Conservation (phyloP, 1,140 invertebrate genomes). For the Apis dorsata region DNA sequence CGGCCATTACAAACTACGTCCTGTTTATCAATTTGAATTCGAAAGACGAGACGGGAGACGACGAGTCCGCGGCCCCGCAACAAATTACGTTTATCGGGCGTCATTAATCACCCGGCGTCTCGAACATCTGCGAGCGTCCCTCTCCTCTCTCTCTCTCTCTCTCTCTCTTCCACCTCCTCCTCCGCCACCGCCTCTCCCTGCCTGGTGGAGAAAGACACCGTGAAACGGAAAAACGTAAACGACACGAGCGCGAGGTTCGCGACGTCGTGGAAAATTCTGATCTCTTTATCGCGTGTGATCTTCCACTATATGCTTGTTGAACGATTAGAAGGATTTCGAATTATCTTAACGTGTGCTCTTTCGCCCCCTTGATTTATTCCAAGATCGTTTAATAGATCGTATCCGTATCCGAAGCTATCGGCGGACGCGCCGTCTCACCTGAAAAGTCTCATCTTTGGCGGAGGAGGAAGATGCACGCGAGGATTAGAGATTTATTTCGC, state of each 20-base stretch:
- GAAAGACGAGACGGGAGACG: slow-evolving; percentile 63
- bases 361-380: not conserved
- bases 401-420: too few species aligned
- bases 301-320: not conserved
- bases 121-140: slow-evolving; percentile 61
- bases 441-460: too few species aligned
- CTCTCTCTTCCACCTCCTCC: not conserved
- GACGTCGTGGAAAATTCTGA: slow-evolving; percentile 26
- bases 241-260: not conserved
- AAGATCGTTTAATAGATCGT: too few species aligned
- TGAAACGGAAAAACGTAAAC: not conserved
- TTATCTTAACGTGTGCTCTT: not conserved
- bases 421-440: too few species aligned
- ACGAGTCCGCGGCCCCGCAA: slow-evolving; percentile 61
- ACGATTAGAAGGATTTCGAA: not conserved
- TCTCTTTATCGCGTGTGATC: slow-evolving; percentile 6
- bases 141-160: slow-evolving; percentile 9
- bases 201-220: slow-evolving; percentile 38
- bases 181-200: too few species aligned
- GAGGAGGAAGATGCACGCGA: too few species aligned
- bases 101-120: slow-evolving; percentile 65
- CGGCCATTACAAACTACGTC: slow-evolving; percentile 62
- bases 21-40: slow-evolving; percentile 70
- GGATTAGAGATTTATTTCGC: too few species aligned
- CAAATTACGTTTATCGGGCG: slow-evolving; percentile 67